phyloP scores from a whole-genome alignment of 2,888 invertebrate genomes.

The Monopis laevigella region DNA sequence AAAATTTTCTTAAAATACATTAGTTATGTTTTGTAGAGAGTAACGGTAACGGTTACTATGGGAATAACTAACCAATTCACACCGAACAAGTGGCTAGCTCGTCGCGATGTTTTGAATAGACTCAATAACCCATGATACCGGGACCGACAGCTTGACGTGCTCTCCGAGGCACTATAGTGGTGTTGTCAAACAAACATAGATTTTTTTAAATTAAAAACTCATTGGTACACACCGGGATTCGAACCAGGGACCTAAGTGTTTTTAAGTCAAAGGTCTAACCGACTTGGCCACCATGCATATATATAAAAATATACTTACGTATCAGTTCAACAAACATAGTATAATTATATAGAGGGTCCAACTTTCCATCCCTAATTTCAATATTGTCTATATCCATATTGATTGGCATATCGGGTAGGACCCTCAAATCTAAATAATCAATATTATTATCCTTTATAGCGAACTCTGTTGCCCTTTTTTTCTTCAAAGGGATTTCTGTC shows the following conservation, averaged over 20 bases:
- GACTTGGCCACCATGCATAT: not conserved
- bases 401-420: conserved; percentile 28
- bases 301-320: conserved; percentile 60
- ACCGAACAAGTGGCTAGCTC: no score
- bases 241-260: not conserved
- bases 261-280: not conserved
- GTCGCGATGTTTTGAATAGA: no score
- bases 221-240: not conserved
- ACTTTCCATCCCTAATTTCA: conserved; percentile 68
- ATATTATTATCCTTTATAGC: conserved; percentile 12
- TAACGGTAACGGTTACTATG: no score
- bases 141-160: no score
- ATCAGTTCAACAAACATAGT: conserved; percentile 87
- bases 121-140: no score
- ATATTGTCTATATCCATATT: conserved; percentile 24
- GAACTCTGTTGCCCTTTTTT: not conserved
- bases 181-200: no score
- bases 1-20: no score
- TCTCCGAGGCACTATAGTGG: no score
- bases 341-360: conserved; percentile 83
- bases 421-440: conserved; percentile 9
- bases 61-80: no score
- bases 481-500: not conserved
- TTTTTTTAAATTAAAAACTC: not conserved
- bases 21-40: no score